Base-by-base conservation (phyloP, 2,888 invertebrate genomes). In the Drosophila tripunctata region DNA sequence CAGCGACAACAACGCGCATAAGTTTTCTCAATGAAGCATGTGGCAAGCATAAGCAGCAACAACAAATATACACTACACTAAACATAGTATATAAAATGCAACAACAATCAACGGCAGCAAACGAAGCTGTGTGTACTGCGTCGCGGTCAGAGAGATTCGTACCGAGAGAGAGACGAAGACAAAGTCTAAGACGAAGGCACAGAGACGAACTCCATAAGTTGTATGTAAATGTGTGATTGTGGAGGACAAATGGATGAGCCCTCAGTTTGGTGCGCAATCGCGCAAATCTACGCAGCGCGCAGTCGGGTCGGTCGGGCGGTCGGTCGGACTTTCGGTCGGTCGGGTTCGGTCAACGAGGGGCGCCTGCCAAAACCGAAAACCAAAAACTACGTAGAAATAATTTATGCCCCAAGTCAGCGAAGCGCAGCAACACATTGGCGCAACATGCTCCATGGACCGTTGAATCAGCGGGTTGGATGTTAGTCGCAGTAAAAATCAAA, bases 321-420 rank as follows among this genome's bases (percentile, higher is more conserved):
- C 80, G 85, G 82, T 83, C 84, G n/a, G n/a, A n/a, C n/a, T n/a
- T n/a, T n/a, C n/a, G 27, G 27, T 27, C 27, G 27, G 27, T 27
- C 27, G 73, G 27, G 7, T n/a, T n/a, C 3, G 27, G 27, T 27
- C 80, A 82, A 79, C 84, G 78, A 72, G 78, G 85, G 78, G 85
- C 79, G 84, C 87, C 81, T 76, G 81, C 87, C 87, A 85, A 81
- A 85, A 83, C 27, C 10, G n/a, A n/a, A n/a, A n/a, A n/a, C n/a
- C n/a, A n/a, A n/a, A n/a, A n/a, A n/a, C 90, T 86, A 90, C 89
- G 89, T 88, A 77, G 86, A 89, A 89, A 89, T 89, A 89, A 89
- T 89, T 89, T 89, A 89, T 90, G 88, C 89, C 81, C 75, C 81
- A 84, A 27, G 75, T 67, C 78, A 81, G 57, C 66, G 75, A 63